A percentile compares a stretch with the other conserved stretches of the same genome.
Evolutionary conservation across 2,888 invertebrate species (phyloP).

Genomic region (Ypsolopha scabrella): DNA sequence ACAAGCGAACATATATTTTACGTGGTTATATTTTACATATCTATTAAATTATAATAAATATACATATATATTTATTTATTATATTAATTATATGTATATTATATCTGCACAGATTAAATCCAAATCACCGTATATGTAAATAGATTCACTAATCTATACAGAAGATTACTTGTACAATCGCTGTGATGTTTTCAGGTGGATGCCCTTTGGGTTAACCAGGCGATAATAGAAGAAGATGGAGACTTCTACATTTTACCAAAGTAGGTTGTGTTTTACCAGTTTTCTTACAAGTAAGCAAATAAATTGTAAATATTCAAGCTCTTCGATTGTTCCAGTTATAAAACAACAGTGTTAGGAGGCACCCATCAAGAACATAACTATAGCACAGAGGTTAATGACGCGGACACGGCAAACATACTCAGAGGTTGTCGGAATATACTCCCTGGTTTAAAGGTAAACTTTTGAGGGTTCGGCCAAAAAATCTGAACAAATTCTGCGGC

Average conservation of each 20-base stretch:
- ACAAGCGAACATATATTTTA: too few species aligned
- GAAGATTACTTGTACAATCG: too few species aligned
- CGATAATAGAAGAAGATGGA: constrained; percentile 69
- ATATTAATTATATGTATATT: too few species aligned
- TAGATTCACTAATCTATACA: too few species aligned
- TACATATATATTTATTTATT: too few species aligned
- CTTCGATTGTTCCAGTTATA: not conserved
- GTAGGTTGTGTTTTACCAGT: constrained; percentile 56
- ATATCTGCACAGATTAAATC: too few species aligned
- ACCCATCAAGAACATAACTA: constrained; percentile 78
- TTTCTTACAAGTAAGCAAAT: not conserved
- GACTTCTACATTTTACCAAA: constrained; percentile 84
- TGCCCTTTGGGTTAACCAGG: constrained; percentile 76
- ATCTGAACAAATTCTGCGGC: too few species aligned
- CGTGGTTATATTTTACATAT: too few species aligned
- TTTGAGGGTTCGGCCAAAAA: not conserved
- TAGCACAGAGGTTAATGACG: constrained; percentile 54
- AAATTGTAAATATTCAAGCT: not conserved
- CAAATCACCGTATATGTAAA: too few species aligned
- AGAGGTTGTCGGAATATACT: constrained; percentile 71
- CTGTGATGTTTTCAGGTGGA: constrained; percentile 52
- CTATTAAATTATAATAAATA: too few species aligned
- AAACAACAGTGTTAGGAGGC: constrained; percentile 74
- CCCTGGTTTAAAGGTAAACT: constrained; percentile 72
- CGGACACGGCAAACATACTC: constrained; percentile 73